Base-by-base conservation (phyloP, 2,888 invertebrate genomes). In the Hyposoter didymator region DNA sequence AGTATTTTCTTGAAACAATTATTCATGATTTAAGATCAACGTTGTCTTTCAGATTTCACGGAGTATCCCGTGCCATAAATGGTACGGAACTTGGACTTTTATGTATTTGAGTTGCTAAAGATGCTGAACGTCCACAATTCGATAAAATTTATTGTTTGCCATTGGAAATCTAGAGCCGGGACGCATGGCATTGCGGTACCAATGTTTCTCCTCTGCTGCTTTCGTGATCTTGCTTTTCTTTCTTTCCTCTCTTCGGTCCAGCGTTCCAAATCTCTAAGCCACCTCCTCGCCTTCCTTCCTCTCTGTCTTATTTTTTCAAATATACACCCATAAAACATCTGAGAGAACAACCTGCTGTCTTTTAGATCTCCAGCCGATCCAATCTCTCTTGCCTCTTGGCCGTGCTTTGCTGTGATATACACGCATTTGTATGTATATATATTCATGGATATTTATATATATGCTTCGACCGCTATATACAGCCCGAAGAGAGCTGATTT, bases 311-410 rank as follows among this genome's bases (percentile, higher is more conserved):
- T 72, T 59, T 52, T 22, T 35, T 28, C 70, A 32, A 66, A 83
- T 87, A 86, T 39, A 52, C 12, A 86, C 87, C 90, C 89, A 90
- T 90, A 90, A 91, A 91, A 89, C 89, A 89, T 90, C 75, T 87
- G 76, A 87, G 82, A 87, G 88, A 89, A 88, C 88, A 89, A 89
- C 88, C 90, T 88, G 88, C 88, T 88, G 87, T 89, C 89, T 89
- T 89, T 88, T 87, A 86, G 89, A 91, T 91, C 90, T 91, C 89
- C 90, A 88, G 82, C 86, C 90, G 88, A 89, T 88, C 87, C 88
- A 88, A 90, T 90, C 90, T 88, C 78, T 74, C 85, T 62, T 69
- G 62, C 59, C 55, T 82, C 35, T 75, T 75, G 69, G 69, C 64
- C 32, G 49, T 39, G 32, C 22, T 52, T 52, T 55, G 47, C 32